Evolutionary conservation across 2,113 vertebrate species (phyloP), one percentile per base, ranked within the genome.

Genomic region (Myiopsitta monachus): DNA sequence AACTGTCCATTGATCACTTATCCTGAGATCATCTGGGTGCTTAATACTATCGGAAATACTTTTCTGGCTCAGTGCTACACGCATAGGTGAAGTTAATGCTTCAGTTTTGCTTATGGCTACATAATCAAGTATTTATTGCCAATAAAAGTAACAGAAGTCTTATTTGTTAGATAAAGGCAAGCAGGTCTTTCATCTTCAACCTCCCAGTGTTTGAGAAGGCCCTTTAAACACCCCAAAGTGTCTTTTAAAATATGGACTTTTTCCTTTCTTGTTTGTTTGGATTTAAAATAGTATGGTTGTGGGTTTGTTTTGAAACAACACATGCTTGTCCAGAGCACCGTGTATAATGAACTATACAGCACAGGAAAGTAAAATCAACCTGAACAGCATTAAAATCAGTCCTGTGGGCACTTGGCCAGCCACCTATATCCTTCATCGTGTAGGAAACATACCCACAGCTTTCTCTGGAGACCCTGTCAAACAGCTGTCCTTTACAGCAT

Each of bases 371-470:
- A 92, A 89, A 95, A 91, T 89, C 87, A 51, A 95, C 96, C 91
- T 96, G 94, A 93, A 93, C 77, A 83, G 96, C 94, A 96, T 96
- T 96, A 94, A 96, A 95, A 97, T 96, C 95, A 95, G 92, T 89
- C 91, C 77, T 38, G 49, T 92, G 92, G 96, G 96, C 94, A 94
- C 80, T 93, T 97, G 94, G 96, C 96, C 96, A 96, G 88, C 95
- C 96, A 96, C 96, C 96, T 96, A 97, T 96, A 95, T 94, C 92
- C 96, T 96, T 96, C 94, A 96, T 95, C 96, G 67, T 96, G 96
- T 96, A 95, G 92, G 91, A 96, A 96, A 91, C 96, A 97, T 97
- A 94, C 92, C 90, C 96, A 94, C 88, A 95, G 92, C 96, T 90
- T 97, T 89, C 96, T 92, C 96, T 90, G 94, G 95, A 96, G 96